Percentiles rank a stretch among this genome's conserved stretches.
Evolutionary conservation across 2,888 invertebrate species (phyloP).

Genomic region (Galerucella pusilla): DNA sequence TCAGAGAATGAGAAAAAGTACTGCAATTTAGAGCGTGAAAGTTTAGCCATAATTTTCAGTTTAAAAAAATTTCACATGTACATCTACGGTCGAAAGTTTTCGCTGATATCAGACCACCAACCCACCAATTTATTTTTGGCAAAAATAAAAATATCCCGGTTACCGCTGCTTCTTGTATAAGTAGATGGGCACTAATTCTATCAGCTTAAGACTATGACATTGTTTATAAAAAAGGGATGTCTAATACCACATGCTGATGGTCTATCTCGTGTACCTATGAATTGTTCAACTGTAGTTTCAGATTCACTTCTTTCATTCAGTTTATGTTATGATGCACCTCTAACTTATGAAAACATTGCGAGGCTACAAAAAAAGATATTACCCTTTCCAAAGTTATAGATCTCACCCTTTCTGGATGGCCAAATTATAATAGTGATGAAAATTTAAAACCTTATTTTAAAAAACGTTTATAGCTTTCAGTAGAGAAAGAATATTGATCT

Average conservation of each 20-base stretch:
- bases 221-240: too few relatives aligned
- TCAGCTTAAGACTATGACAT: too few relatives aligned
- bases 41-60: conserved; percentile 30
- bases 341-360: too few relatives aligned
- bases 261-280: neutral
- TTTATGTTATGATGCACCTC: too few relatives aligned
- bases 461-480: conserved; percentile 38
- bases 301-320: too few relatives aligned
- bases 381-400: conserved; percentile 18
- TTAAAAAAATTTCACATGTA: conserved; percentile 34
- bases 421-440: conserved; percentile 9
- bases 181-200: neutral
- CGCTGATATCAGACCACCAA: conserved; percentile 41
- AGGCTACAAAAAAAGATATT: conserved; percentile 2
- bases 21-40: conserved; percentile 35
- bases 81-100: conserved; percentile 25
- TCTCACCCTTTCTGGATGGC: conserved; percentile 40
- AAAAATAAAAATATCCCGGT: conserved; percentile 43
- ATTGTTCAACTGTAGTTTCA: too few relatives aligned
- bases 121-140: conserved; percentile 46
- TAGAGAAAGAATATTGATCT: conserved; percentile 43
- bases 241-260: too few relatives aligned
- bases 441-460: conserved; percentile 33
- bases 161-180: neutral
- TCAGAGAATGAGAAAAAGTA: conserved; percentile 30